Evolutionary conservation across 2,113 vertebrate genomes (phyloP), one percentile per base, ranked within the genome.

Genomic region (Silurus asotus): DNA sequence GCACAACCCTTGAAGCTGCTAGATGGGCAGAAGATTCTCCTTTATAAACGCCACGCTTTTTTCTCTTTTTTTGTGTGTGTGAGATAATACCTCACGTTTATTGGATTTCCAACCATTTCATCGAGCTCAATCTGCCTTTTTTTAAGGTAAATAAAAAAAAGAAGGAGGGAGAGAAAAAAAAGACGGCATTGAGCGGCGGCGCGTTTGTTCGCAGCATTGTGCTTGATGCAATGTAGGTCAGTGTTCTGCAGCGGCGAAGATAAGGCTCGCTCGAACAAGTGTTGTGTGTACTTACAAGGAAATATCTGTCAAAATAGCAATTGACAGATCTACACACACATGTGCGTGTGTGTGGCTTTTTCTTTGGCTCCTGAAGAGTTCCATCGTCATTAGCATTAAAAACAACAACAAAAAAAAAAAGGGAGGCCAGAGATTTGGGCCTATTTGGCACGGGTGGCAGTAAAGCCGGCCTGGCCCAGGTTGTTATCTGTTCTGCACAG

Each of bases 271-370:
- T 95, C 94, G 96, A 98, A 98, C 97, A 99, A 99, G 98, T 98
- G 97, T 96, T 98, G 96, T 98, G 96, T 98, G 98, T 97, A 98
- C 97, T 99, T 99, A 99, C 98, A 99, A 99, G 98, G 96, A 98
- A 98, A 99, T 99, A 99, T 99, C 97, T 98, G 98, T 99, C 97
- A 99, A 98, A 99, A 98, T 97, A 97, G 97, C 96, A 97, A 97
- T 96, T 98, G 97, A 99, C 98, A 98, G 97, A 99, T 99, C 98
- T 99, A 98, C 98, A 98, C 98, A 97, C 98, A 97, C 95, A 92
- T 96, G 62, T 37, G 11, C 11, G 14, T 72, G 49, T 56, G 64
- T 61, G 28, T 72, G 28, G 8, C n/a, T 89, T 86, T 87, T 92
- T 93, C 93, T 98, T 98, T 98, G 97, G 97, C 98, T 96, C 94